Base-by-base conservation (phyloP, 2,888 invertebrate genomes). In the Camponotus fellah region DNA sequence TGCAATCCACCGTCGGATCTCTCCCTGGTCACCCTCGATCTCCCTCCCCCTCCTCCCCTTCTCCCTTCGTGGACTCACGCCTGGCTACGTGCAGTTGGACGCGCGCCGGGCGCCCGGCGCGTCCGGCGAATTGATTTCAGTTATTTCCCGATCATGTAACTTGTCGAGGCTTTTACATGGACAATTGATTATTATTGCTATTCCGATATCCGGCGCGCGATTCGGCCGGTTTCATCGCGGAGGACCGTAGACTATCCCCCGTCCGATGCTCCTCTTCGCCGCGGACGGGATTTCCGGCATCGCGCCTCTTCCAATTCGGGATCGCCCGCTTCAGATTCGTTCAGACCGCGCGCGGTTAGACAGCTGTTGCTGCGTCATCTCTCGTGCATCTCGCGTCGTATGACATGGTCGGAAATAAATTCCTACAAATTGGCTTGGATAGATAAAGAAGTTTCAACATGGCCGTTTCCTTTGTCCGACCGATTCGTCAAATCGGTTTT, bases 121-220 rank as follows among this genome's bases (percentile, higher is more conserved):
- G 91, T 85, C 87, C 90, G 80, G 84, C 86, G 92, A 92, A 92
- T 92, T 92, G 91, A 91, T 91, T 91, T 91, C 88, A 85, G 89
- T 91, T 90, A 89, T 88, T 91, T 91, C 88, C 90, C 87, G 92
- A 91, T 91, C 92, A 88, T 90, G 91, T 88, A 90, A 90, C 92
- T 88, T 87, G 90, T 86, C 90, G 88, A 82, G 85, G 86, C 88
- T 87, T 91, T 90, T 90, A 87, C 91, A 92, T 90, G 91, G 91
- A 89, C 90, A 91, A 92, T 92, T 92, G 92, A 92, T 91, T 90
- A 91, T 92, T 90, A 92, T 91, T 89, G 91, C 90, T 88, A 85
- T 90, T 83, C 87, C 88, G 86, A 91, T 89, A 87, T 79, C 84
- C 85, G 77, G 65, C 75, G 65, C 71, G 64, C 82, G 80, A 85